Base-by-base conservation (phyloP, 37 sponge, comb jelly and placozoan species). In the Lycopodina hypogea region DNA sequence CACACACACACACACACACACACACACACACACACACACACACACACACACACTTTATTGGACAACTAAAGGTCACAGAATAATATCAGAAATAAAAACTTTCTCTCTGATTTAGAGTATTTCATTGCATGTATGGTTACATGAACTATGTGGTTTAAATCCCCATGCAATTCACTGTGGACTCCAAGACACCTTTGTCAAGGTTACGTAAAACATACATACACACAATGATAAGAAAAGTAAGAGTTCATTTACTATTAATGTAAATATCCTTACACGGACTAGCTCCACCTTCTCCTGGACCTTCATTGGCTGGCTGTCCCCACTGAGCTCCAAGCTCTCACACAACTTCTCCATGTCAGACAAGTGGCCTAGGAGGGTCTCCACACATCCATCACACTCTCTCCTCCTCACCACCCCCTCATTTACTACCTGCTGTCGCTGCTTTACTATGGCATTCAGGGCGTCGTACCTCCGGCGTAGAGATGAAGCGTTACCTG, bases 391-490 rank as follows among this genome's bases (percentile, higher is more conserved):
- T 3, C 48, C 65, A 39, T 88, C 88, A 60, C 77, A 78, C 56
- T 76, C 77, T 9, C 63, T 65, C 32, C 88, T 70, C 84, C 77
- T 71, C 24, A 37, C 14, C 65, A 71, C 55, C 7, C 72, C 84
- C 33, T 76, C 84, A 24, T 82, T 66, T 45, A 82, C 62, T 6
- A 60, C 37, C 62, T 69, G 12, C 45, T 42, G 77, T 32, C 56
- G 78, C 48, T 69, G 62, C 21, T 29, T 61, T 15, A 76, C 60
- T 0, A 17, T 62, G 28, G 53, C 34, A 38, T 72, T 41, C 33
- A 88, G 84, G 66, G 84, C 62, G 24, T 88, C 84, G 37, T 82
- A 88, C 33, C 87, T 40, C 55, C 26, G 65, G 39, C 80, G 37
- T 1, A 85, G 64, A 26, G 55, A 66, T 1, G 55, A 12, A 1